A percentile compares a stretch with the other conserved stretches of the same genome.
Evolutionary conservation across 2,113 vertebrate genomes (phyloP).

Genomic region (Sebastes fasciatus): DNA sequence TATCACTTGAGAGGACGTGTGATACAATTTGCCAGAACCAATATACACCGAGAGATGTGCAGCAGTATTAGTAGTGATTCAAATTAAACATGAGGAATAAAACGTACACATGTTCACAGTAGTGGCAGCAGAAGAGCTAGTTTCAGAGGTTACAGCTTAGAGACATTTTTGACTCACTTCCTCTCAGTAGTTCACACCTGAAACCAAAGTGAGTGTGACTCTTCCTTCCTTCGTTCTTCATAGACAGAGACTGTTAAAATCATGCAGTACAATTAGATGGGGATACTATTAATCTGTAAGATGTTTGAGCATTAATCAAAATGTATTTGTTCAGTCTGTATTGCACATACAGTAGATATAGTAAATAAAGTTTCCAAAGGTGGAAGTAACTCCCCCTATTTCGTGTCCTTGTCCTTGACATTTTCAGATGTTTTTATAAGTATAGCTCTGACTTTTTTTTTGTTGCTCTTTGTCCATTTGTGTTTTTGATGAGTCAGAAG

Average conservation of each 20-base stretch:
- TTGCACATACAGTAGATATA: background rate
- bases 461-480: conserved; percentile 1
- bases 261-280: background rate
- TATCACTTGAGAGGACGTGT: too few relatives aligned
- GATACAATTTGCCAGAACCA: too few relatives aligned
- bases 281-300: background rate
- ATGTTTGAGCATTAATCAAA: background rate
- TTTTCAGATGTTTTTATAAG: background rate
- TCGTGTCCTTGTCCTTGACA: too few relatives aligned
- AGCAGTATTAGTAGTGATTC: too few relatives aligned
- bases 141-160: background rate
- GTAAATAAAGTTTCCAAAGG: too few relatives aligned
- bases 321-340: background rate
- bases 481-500: conserved; percentile 86
- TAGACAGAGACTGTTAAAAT: background rate
- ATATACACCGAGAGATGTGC: too few relatives aligned
- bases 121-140: background rate
- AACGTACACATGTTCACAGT: background rate
- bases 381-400: too few relatives aligned
- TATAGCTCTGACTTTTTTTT: background rate
- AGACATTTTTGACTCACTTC: conserved; percentile 4
- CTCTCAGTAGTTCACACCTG: conserved; percentile 1
- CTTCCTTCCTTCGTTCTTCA: conserved; percentile 8
- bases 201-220: conserved; percentile 11
- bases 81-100: background rate